A percentile compares a stretch with the other conserved stretches of the same genome.
Evolutionary conservation across 2,113 vertebrate species (phyloP).

Genomic region (Kryptolebias marmoratus): DNA sequence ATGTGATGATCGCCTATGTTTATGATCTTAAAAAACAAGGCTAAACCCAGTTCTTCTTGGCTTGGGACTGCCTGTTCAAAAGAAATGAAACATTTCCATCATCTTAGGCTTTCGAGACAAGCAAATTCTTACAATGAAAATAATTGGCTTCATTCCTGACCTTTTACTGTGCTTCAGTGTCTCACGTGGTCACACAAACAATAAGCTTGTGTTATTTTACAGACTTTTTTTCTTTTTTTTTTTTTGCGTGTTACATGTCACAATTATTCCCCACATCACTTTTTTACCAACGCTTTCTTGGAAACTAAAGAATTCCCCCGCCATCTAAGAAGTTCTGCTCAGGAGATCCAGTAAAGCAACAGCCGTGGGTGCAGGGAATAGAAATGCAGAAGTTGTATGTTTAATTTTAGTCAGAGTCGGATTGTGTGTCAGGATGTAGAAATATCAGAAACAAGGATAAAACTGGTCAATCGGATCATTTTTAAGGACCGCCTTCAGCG

Average conservation of each 20-base stretch:
- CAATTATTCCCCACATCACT: background rate
- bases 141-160: too few relatives aligned
- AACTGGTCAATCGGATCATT: background rate
- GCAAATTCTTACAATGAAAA: too few relatives aligned
- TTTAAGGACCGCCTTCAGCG: background rate
- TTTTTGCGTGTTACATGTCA: background rate
- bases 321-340: slow-evolving; percentile 21
- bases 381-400: slow-evolving; percentile 19
- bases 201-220: background rate
- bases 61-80: too few relatives aligned
- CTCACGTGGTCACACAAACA: background rate
- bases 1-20: too few relatives aligned
- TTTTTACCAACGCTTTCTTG: slow-evolving; percentile 1
- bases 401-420: background rate
- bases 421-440: background rate
- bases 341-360: background rate
- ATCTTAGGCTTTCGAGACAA: too few relatives aligned
- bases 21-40: too few relatives aligned
- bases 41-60: too few relatives aligned
- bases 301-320: slow-evolving; percentile 14
- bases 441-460: background rate
- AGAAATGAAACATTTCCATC: too few relatives aligned
- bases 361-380: background rate
- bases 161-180: too few relatives aligned
- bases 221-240: too few relatives aligned